These are phyloP conservation scores for Drosophila asahinai DNA, from an alignment of 1,140 invertebrate genomes.

Conservation along the genomic window DNA sequence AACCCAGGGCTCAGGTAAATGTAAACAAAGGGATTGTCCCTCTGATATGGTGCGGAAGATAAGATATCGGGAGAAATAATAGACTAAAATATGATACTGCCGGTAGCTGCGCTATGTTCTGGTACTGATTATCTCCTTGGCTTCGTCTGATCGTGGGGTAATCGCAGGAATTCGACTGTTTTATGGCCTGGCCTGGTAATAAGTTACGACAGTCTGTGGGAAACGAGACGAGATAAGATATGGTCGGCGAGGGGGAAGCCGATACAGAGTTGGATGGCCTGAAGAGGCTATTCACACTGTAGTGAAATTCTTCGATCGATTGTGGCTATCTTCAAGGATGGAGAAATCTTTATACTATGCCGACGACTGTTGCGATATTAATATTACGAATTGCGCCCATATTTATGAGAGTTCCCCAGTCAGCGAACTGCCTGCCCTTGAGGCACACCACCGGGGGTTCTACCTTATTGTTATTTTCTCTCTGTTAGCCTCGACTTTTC, in stretches of 20 bases:
- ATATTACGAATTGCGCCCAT: conserved; percentile 35
- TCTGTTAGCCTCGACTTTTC: conserved; percentile 53
- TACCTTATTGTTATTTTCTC: conserved; percentile 19
- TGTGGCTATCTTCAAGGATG: conserved; percentile 24
- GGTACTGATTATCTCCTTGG: conserved; percentile 14
- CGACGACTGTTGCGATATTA: background rate
- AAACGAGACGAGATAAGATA: conserved; percentile 36
- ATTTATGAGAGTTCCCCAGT: conserved; percentile 27
- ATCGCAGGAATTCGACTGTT: conserved; percentile 29
- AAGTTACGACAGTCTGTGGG: conserved; percentile 48
- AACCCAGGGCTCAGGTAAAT: conserved; percentile 23
- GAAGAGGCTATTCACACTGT: conserved; percentile 23
- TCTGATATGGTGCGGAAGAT: conserved; percentile 36
- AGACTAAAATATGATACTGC: conserved; percentile 3
- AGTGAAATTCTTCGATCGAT: conserved; percentile 7
- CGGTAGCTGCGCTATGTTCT: conserved; percentile 5
- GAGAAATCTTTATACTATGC: conserved; percentile 13
- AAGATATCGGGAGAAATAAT: conserved; percentile 20
- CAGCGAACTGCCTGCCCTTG: conserved; percentile 25
- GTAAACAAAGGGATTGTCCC: conserved; percentile 43
- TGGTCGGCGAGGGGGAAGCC: background rate
- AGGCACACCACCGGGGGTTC: conserved; percentile 32
- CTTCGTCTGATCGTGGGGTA: conserved; percentile 9
- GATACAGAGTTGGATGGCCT: conserved; percentile 17
- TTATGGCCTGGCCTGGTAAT: conserved; percentile 25